Evolutionary conservation across 2,113 vertebrate genomes (phyloP).

Genomic region (Trematocara marginatum): DNA sequence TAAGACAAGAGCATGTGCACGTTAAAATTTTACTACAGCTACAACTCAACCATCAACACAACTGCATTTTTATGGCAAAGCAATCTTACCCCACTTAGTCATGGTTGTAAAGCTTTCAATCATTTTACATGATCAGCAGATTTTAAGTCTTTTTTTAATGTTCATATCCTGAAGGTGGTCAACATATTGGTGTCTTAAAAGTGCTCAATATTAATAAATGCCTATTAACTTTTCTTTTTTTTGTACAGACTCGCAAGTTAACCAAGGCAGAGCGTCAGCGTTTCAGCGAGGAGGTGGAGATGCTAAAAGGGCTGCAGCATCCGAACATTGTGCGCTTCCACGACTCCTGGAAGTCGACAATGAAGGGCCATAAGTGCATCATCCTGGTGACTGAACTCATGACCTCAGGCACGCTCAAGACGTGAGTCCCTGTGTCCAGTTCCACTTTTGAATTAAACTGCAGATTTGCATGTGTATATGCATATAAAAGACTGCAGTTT

Average conservation of each 20-base stretch:
- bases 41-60: neutral
- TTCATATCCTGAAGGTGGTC: neutral
- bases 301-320: slow-evolving; percentile 96
- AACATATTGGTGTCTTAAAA: neutral
- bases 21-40: neutral
- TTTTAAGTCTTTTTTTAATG: neutral
- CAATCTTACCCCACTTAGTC: neutral
- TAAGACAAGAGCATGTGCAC: neutral
- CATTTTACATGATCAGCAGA: neutral
- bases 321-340: slow-evolving; percentile 98
- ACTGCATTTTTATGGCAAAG: neutral
- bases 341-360: slow-evolving; percentile 92
- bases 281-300: slow-evolving; percentile 97
- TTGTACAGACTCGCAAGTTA: slow-evolving; percentile 88
- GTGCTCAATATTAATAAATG: neutral
- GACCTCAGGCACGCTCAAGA: slow-evolving; percentile 97
- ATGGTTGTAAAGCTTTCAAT: neutral
- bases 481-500: neutral
- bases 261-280: slow-evolving; percentile 89
- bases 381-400: slow-evolving; percentile 96
- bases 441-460: neutral
- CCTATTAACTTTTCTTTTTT: neutral
- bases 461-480: neutral
- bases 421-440: slow-evolving; percentile 72
- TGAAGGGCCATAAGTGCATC: slow-evolving; percentile 93